Conservation (phyloP, 2,888 invertebrate species). For the Apoda limacodes region DNA sequence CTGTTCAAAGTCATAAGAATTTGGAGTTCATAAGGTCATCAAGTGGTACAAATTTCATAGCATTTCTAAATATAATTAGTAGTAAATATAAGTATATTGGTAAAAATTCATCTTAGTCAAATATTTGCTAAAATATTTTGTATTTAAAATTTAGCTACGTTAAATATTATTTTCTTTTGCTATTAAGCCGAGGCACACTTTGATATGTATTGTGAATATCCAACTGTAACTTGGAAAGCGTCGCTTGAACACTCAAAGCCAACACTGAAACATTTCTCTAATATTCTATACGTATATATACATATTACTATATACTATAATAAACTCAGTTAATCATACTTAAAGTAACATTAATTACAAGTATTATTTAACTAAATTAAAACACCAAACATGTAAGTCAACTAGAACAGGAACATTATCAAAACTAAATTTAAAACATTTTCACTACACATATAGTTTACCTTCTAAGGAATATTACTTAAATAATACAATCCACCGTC, state of each 20-base stretch:
- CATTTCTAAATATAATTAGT: constrained; percentile 51
- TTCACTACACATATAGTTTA: too few species aligned
- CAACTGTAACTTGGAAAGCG: constrained; percentile 44
- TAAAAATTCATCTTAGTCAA: constrained; percentile 58
- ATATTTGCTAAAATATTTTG: constrained; percentile 54
- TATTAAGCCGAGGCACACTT: constrained; percentile 68
- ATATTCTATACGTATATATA: too few species aligned
- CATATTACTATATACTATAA: too few species aligned
- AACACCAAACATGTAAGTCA: too few species aligned
- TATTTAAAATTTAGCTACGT: constrained; percentile 56
- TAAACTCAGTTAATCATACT: too few species aligned
- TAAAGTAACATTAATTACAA: too few species aligned
- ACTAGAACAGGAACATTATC: too few species aligned
- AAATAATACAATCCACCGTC: too few species aligned
- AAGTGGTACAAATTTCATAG: constrained; percentile 58
- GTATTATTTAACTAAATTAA: too few species aligned
- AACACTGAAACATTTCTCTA: constrained; percentile 25
- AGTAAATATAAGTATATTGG: constrained; percentile 57
- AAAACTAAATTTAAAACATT: too few species aligned
- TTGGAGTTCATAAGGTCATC: constrained; percentile 63
- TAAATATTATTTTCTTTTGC: constrained; percentile 60
- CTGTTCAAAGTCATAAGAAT: constrained; percentile 66
- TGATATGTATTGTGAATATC: constrained; percentile 59
- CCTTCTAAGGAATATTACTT: too few species aligned
- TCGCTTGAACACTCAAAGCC: constrained; percentile 58